These are phyloP conservation scores for Drosophila seguyi DNA, from an alignment of 1,140 invertebrate genomes.

Conservation along the genomic window DNA sequence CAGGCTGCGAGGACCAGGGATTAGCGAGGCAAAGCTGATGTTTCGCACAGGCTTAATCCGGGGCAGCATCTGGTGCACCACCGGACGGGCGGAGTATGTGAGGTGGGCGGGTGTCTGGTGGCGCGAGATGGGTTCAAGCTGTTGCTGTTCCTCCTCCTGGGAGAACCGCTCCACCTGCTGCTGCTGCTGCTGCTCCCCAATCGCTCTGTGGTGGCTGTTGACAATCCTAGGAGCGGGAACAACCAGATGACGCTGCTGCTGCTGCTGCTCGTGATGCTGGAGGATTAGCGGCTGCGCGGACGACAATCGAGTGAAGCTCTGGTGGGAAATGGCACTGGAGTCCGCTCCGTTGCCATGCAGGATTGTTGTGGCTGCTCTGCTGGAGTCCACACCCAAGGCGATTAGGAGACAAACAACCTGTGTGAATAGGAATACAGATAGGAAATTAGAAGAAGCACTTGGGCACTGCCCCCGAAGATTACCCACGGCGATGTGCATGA, in stretches of 20 bases:
- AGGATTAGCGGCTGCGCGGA: conserved; percentile 26
- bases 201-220: conserved; percentile 13
- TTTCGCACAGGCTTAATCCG: conserved; percentile 69
- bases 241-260: conserved; percentile 6
- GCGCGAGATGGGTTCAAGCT: not conserved
- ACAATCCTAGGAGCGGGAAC: conserved; percentile 46
- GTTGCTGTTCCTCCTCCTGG: not conserved
- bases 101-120: conserved; percentile 75
- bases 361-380: conserved; percentile 51
- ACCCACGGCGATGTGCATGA: conserved; percentile 48
- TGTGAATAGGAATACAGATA: not conserved
- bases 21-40: conserved; percentile 60
- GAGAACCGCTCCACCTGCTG: conserved; percentile 9
- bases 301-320: conserved; percentile 77
- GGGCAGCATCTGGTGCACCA: conserved; percentile 74
- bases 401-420: conserved; percentile 31
- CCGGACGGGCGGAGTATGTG: conserved; percentile 67
- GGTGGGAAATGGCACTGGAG: conserved; percentile 85
- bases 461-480: conserved; percentile 10
- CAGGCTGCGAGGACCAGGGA: conserved; percentile 46
- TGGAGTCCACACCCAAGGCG: not conserved
- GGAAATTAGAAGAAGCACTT: not conserved
- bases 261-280: conserved; percentile 13
- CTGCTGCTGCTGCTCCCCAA: conserved; percentile 3
- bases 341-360: conserved; percentile 57